Percentiles rank a stretch among this genome's conserved stretches.
Evolutionary conservation across 2,888 invertebrate genomes (phyloP).

Genomic region (Fissipunctia ypsillon): DNA sequence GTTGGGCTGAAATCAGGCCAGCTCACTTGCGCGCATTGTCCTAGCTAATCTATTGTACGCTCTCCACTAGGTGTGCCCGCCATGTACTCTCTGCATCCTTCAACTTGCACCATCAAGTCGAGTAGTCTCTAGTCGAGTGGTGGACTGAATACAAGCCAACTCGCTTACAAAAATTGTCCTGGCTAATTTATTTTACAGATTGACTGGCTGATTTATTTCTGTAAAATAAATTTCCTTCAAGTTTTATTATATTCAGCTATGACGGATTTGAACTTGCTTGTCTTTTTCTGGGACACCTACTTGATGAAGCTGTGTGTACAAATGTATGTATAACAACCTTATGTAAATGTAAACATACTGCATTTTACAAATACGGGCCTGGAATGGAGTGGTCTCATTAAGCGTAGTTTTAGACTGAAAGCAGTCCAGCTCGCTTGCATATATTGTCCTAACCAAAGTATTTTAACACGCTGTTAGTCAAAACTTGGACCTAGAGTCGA

Average conservation of each 20-base stretch:
- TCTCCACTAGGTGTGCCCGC: slow-evolving; percentile 26
- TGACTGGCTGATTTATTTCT: too few species aligned
- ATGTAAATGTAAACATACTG: slow-evolving; percentile 6
- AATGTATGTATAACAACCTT: neutral
- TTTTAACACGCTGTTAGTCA: neutral
- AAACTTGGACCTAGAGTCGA: neutral
- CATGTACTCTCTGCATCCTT: slow-evolving; percentile 20
- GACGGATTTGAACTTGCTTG: too few species aligned
- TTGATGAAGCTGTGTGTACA: too few species aligned
- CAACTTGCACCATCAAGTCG: slow-evolving; percentile 34
- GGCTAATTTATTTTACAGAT: slow-evolving; percentile 37
- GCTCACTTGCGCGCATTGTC: slow-evolving; percentile 41
- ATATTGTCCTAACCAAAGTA: neutral
- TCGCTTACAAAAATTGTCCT: slow-evolving; percentile 43
- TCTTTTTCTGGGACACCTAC: too few species aligned
- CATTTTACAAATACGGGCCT: slow-evolving; percentile 10
- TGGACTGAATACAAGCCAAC: slow-evolving; percentile 55
- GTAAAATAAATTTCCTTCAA: too few species aligned
- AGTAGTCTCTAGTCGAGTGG: slow-evolving; percentile 57
- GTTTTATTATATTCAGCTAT: too few species aligned
- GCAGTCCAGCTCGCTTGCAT: neutral
- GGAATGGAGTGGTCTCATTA: slow-evolving; percentile 29
- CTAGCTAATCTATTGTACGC: slow-evolving; percentile 36
- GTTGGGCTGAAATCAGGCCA: slow-evolving; percentile 31
- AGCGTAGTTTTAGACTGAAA: slow-evolving; percentile 25